These are phyloP conservation scores for Propithecus deckenii DNA, from an alignment of 2,797 vertebrate species.

Conservation along the genomic window DNA sequence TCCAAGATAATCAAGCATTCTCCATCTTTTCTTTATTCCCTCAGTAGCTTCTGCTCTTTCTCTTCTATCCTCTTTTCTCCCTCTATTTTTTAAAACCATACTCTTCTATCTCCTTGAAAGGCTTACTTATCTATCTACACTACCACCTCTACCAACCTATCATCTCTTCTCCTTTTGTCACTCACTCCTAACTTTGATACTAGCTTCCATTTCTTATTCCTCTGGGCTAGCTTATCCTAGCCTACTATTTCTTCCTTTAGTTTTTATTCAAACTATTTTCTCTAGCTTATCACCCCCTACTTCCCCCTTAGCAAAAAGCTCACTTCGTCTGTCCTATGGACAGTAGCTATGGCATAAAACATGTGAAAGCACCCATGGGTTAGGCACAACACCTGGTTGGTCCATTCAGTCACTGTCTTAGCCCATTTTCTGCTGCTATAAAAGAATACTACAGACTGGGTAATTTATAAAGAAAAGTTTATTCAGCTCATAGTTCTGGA, in stretches of 20 bases:
- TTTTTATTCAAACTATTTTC: slow-evolving; percentile 40
- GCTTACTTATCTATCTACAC: not conserved
- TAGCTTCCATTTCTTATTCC: not conserved
- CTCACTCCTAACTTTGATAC: not conserved
- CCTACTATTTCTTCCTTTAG: slow-evolving; percentile 15
- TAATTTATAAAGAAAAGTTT: not conserved
- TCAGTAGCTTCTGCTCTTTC: not conserved
- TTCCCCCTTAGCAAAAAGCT: not conserved
- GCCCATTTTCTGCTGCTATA: not conserved
- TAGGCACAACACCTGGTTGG: not conserved
- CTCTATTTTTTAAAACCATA: not conserved
- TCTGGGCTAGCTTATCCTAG: not conserved
- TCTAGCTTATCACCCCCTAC: not conserved
- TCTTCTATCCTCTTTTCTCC: not conserved
- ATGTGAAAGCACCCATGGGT: not conserved
- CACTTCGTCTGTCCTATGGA: not conserved
- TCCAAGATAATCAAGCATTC: not conserved
- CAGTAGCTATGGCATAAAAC: not conserved
- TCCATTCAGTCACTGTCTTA: not conserved
- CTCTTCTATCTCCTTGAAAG: slow-evolving; percentile 16
- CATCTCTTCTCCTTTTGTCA: not conserved
- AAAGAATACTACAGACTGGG: not conserved
- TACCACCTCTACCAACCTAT: not conserved
- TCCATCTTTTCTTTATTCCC: not conserved
- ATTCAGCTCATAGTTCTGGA: not conserved